Conservation (phyloP, 2,888 invertebrate species). For the Lathronympha strigana region DNA sequence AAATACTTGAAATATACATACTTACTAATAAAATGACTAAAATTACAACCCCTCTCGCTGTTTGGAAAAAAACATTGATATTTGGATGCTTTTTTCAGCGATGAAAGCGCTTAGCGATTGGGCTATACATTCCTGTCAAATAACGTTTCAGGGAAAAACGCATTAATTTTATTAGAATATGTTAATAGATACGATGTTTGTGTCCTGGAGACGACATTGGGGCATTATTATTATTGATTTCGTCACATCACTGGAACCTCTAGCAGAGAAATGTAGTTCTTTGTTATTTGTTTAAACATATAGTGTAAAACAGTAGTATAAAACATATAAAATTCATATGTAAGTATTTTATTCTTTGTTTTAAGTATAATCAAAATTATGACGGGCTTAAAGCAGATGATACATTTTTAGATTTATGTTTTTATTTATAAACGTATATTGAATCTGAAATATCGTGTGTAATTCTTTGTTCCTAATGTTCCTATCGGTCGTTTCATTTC, state of each 20-base stretch:
- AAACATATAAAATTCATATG: neutral
- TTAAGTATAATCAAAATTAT: too few species aligned
- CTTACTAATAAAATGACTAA: too few species aligned
- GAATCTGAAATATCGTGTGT: too few species aligned
- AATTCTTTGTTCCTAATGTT: too few species aligned
- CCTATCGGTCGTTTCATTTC: too few species aligned
- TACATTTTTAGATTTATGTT: too few species aligned
- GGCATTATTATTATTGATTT: neutral
- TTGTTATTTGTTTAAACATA: neutral
- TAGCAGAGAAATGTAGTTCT: neutral
- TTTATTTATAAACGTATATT: too few species aligned
- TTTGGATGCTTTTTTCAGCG: neutral
- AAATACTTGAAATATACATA: too few species aligned
- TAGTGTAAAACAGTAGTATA: too few species aligned
- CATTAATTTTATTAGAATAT: neutral
- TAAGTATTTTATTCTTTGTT: neutral
- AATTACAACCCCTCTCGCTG: too few species aligned
- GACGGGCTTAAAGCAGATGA: too few species aligned
- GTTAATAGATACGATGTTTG: neutral
- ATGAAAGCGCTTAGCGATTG: constrained; percentile 12
- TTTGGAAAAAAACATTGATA: too few species aligned
- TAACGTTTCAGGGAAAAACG: neutral
- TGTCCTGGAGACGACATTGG: neutral
- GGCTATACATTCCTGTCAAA: neutral
- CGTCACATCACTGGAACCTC: neutral